Base-by-base conservation (phyloP, 2,113 vertebrate genomes). In the Piprites chloris region DNA sequence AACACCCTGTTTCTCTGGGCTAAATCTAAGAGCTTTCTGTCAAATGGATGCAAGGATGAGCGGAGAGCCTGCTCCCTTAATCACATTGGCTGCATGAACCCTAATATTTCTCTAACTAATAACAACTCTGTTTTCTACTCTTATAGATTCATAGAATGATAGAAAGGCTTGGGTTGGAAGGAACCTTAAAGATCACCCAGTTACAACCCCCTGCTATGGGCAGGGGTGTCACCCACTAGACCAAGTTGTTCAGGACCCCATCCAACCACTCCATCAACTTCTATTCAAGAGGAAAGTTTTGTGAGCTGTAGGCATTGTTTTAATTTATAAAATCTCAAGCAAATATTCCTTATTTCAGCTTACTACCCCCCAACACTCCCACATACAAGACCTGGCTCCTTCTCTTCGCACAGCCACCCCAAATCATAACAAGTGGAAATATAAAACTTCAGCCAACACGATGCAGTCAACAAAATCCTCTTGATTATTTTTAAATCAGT, bases 371-470 rank as follows among this genome's bases (percentile, higher is more conserved):
- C 32, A 59, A 65, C 22, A 41, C 8, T 22, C 32, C 1, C 0
- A 65, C 0, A 2, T 4, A 59, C 7, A 71, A 89, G 27, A 46
- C 22, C 41, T 73, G 67, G 32, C 10, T 52, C 56, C 39, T 83
- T 30, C 20, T 81, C 47, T 42, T 72, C 52, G 33, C 42, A 56
- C 14, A 46, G 26, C 30, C 53, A 73, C 10, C 2, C 22, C 1
- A 6, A 78, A 75, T 15, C 39, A 14, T 4, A 62, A n/a, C 12
- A 2, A 58, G 32, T 10, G 33, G 62, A 91, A 93, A 82, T 41
- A 73, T 0, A 39, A 23, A 91, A 47, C 37, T 5, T 5, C 20
- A 59, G 46, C 28, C 62, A 74, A 4, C 0, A 0, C 1, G 4
- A 58, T 2, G 24, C 12, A 30, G 55, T 14, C 2, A 1, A 74